Evolutionary conservation across 1,140 invertebrate species (phyloP).

Genomic region (Drosophila mauritiana): DNA sequence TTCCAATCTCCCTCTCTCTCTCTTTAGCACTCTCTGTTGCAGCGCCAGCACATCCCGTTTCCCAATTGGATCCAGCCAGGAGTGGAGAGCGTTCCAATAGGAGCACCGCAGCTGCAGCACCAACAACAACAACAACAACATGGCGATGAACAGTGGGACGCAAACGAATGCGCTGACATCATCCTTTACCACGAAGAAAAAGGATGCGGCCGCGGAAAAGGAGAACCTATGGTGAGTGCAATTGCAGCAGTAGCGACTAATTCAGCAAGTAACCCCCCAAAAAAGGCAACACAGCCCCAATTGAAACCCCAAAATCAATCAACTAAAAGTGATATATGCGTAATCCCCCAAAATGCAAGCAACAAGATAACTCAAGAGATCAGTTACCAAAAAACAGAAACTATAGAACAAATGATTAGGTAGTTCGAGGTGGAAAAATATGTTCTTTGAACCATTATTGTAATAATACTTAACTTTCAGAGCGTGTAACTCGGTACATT

Average conservation of each 20-base stretch:
- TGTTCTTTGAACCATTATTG: too few relatives aligned
- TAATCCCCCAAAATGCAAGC: not conserved
- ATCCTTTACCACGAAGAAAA: conserved; percentile 80
- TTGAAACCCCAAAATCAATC: not conserved
- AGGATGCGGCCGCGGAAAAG: conserved; percentile 77
- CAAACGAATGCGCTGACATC: conserved; percentile 84
- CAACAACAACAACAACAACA: conserved; percentile 39
- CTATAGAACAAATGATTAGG: too few relatives aligned
- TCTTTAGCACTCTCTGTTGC: conserved; percentile 1
- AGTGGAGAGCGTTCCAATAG: conserved; percentile 20
- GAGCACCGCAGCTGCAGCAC: conserved; percentile 16
- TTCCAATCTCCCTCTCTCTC: not conserved
- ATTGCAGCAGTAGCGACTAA: too few relatives aligned
- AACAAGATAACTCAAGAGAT: too few relatives aligned
- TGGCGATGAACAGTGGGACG: conserved; percentile 79
- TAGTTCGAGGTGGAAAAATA: too few relatives aligned
- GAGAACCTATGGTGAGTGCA: conserved; percentile 80
- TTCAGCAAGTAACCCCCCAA: not conserved
- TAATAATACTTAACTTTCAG: too few relatives aligned
- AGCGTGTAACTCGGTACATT: too few relatives aligned
- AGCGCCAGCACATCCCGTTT: conserved; percentile 39
- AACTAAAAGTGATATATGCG: not conserved
- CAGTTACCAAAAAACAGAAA: too few relatives aligned
- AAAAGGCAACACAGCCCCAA: not conserved
- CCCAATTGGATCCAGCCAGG: conserved; percentile 30